Percentiles rank a stretch among this genome's conserved stretches.
Conservation (phyloP, 2,113 vertebrate genomes). For the Aphyosemion australe region DNA sequence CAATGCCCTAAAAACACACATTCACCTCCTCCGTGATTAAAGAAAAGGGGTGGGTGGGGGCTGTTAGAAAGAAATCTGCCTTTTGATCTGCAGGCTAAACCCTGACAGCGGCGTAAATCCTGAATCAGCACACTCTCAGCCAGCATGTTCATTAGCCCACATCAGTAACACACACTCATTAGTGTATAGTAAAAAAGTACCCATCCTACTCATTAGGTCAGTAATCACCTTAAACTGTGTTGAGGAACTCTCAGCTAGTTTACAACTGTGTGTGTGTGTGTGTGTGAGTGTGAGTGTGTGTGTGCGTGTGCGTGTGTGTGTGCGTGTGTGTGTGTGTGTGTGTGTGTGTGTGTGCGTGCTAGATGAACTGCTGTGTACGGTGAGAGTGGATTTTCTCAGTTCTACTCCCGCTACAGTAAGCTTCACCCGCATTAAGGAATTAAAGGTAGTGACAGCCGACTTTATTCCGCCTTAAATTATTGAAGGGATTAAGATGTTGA, state of each 20-base stretch:
- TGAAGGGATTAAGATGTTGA: slow-evolving; percentile 65
- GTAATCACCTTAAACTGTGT: slow-evolving; percentile 72
- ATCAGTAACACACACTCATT: slow-evolving; percentile 68
- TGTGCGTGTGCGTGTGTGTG: slow-evolving; percentile 34
- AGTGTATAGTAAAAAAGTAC: slow-evolving; percentile 46
- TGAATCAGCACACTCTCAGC: slow-evolving; percentile 63
- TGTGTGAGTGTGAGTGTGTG: slow-evolving; percentile 29
- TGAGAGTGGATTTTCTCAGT: slow-evolving; percentile 52
- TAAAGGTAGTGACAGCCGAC: slow-evolving; percentile 52
- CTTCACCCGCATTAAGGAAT: slow-evolving; percentile 68
- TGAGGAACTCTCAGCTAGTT: slow-evolving; percentile 40
- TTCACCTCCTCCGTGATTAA: slow-evolving; percentile 16
- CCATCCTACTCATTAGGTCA: slow-evolving; percentile 70
- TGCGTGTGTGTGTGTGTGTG: slow-evolving; percentile 23
- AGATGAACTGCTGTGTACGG: slow-evolving; percentile 28
- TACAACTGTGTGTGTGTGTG: slow-evolving; percentile 29
- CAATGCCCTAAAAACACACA: slow-evolving; percentile 17
- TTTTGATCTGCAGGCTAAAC: slow-evolving; percentile 38
- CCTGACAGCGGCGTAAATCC: slow-evolving; percentile 51
- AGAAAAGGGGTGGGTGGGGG: not conserved
- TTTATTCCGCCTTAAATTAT: slow-evolving; percentile 58
- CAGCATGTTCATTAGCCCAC: slow-evolving; percentile 62
- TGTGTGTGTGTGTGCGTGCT: slow-evolving; percentile 43
- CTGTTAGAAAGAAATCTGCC: slow-evolving; percentile 18
- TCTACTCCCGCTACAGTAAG: slow-evolving; percentile 42